Evolutionary conservation across 2,113 vertebrate species (phyloP).

Genomic region (Planiliza haematocheilus): DNA sequence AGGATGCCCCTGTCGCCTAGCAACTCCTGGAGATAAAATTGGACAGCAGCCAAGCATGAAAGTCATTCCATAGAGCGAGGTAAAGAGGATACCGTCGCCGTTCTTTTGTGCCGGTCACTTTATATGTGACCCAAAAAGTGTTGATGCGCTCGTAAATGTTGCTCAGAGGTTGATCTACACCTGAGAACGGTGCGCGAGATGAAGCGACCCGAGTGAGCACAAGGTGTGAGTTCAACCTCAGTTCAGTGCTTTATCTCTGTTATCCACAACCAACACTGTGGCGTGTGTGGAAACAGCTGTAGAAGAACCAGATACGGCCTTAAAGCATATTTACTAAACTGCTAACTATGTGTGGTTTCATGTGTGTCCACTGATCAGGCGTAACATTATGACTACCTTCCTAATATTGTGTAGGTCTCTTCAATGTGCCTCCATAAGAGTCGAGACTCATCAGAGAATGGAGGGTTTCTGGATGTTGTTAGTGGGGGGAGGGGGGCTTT

Average conservation of each 20-base stretch:
- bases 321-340: too few relatives aligned
- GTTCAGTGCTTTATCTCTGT: constrained; percentile 11
- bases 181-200: constrained; percentile 7
- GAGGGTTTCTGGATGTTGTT: too few relatives aligned
- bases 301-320: too few relatives aligned
- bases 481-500: too few relatives aligned
- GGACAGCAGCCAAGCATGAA: constrained; percentile 77
- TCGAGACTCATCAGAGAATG: too few relatives aligned
- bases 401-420: too few relatives aligned
- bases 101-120: constrained; percentile 16
- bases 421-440: too few relatives aligned
- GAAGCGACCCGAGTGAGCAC: neutral
- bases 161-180: neutral
- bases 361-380: too few relatives aligned
- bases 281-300: too few relatives aligned
- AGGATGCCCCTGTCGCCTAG: constrained; percentile 75
- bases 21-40: constrained; percentile 77
- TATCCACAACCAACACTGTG: neutral
- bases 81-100: constrained; percentile 61
- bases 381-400: too few relatives aligned
- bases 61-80: constrained; percentile 65
- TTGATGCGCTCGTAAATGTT: constrained; percentile 4
- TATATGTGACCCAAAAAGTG: constrained; percentile 9
- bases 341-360: neutral
- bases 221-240: constrained; percentile 19